phyloP scores from a whole-genome alignment of 2,888 invertebrate genomes.

The Leptothorax acervorum region DNA sequence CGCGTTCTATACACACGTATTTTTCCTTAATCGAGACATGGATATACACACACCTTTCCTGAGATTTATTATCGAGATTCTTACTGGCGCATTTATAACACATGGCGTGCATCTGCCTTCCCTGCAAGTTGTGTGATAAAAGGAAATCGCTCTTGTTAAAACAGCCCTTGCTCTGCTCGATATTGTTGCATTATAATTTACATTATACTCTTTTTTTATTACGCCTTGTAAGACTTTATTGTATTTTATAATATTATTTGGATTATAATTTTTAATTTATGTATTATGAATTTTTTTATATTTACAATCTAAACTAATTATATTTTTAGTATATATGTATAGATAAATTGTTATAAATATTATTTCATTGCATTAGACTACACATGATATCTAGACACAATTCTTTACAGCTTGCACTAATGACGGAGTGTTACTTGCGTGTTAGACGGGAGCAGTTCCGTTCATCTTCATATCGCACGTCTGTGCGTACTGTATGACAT shows the following conservation, averaged over 20 bases:
- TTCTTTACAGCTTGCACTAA: constrained; percentile 11
- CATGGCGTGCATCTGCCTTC: constrained; percentile 38
- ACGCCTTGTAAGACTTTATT: not conserved
- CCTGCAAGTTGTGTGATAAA: not conserved
- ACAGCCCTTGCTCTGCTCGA: not conserved
- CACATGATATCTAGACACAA: not conserved
- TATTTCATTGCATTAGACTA: not conserved
- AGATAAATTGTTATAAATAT: not conserved
- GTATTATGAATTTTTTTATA: not conserved
- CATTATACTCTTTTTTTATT: not conserved
- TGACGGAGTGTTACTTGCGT: constrained; percentile 18
- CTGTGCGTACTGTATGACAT: constrained; percentile 23
- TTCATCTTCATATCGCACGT: constrained; percentile 11
- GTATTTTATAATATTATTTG: not conserved
- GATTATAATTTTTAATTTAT: constrained; percentile 4
- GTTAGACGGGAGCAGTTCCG: constrained; percentile 15
- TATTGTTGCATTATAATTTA: not conserved
- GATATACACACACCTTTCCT: not conserved
- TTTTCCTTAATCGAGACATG: constrained; percentile 34
- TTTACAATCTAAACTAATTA: not conserved
- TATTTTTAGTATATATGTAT: not conserved
- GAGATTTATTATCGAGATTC: constrained; percentile 40
- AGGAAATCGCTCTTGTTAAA: constrained; percentile 4
- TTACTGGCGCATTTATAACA: constrained; percentile 22
- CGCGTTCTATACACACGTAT: not conserved